A percentile compares a stretch with the other conserved stretches of the same genome.
Evolutionary conservation across 2,888 invertebrate genomes (phyloP).

Genomic region (Willowsia nigromaculata): DNA sequence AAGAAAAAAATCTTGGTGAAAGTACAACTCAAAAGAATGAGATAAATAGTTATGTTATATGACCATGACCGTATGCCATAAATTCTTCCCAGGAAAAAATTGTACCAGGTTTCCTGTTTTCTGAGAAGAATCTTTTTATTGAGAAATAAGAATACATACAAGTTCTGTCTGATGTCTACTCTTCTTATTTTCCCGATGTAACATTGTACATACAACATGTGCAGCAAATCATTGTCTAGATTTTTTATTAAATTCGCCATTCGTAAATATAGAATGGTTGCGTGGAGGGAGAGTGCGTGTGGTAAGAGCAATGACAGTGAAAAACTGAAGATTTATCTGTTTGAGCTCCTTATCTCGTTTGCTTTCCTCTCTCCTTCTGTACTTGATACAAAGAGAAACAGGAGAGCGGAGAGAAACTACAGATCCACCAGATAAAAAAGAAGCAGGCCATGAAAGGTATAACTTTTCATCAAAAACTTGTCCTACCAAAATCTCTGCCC

Average conservation of each 20-base stretch:
- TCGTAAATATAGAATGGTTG: neutral
- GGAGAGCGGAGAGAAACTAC: neutral
- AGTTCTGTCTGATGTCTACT: neutral
- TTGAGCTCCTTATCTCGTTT: conserved; percentile 9
- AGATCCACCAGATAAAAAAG: neutral
- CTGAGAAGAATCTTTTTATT: neutral
- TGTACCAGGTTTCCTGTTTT: neutral
- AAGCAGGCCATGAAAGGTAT: neutral
- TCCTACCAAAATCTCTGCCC: neutral
- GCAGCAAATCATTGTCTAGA: neutral
- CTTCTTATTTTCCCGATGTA: neutral
- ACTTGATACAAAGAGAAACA: neutral
- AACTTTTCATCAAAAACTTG: conserved; percentile 8
- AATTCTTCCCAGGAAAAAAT: neutral
- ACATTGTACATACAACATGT: neutral
- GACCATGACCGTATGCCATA: neutral
- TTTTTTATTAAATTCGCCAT: neutral
- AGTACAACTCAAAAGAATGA: neutral
- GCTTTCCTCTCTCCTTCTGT: neutral
- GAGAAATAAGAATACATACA: neutral
- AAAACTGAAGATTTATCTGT: conserved; percentile 10
- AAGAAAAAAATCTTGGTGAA: neutral
- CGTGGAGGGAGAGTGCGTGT: neutral
- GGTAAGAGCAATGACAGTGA: conserved; percentile 31
- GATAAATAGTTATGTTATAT: neutral